phyloP scores from a whole-genome alignment of 2,113 vertebrate genomes.

The Tragelaphus imberbis region DNA sequence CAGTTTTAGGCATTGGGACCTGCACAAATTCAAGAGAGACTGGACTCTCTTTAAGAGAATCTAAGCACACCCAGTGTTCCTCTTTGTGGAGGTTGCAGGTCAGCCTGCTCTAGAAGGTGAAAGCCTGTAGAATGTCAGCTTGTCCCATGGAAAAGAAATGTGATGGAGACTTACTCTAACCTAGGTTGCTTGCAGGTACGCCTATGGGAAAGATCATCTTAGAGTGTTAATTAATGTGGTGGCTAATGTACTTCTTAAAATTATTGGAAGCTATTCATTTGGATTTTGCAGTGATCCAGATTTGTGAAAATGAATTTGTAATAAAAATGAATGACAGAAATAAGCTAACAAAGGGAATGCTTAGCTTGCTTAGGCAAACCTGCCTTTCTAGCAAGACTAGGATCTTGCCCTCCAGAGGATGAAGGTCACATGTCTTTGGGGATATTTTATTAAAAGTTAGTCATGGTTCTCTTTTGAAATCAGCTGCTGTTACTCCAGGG shows the following conservation, averaged over 20 bases:
- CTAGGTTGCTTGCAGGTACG: not conserved
- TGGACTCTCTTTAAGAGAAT: not conserved
- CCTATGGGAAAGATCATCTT: not conserved
- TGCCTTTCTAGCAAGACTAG: not conserved
- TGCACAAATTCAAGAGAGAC: not conserved
- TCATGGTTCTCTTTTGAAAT: not conserved
- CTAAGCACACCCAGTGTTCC: not conserved
- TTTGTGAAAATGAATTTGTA: not conserved
- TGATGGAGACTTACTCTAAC: not conserved
- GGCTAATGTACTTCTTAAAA: not conserved
- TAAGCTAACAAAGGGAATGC: not conserved
- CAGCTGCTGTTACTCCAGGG: not conserved
- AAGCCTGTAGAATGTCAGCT: not conserved
- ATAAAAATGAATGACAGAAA: slow-evolving; percentile 3
- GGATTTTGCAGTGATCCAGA: not conserved
- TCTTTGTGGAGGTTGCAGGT: not conserved
- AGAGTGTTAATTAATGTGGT: not conserved
- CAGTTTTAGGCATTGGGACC: not conserved
- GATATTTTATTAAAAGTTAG: slow-evolving; percentile 12
- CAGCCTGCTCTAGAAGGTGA: not conserved
- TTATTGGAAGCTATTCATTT: not conserved
- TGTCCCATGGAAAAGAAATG: not conserved
- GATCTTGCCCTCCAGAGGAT: not conserved
- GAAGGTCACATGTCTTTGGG: not conserved
- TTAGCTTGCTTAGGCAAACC: not conserved